A percentile compares a stretch with the other conserved stretches of the same genome.
These are phyloP conservation scores for Hiodon alosoides DNA, from an alignment of 2,113 vertebrate species.

Conservation along the genomic window DNA sequence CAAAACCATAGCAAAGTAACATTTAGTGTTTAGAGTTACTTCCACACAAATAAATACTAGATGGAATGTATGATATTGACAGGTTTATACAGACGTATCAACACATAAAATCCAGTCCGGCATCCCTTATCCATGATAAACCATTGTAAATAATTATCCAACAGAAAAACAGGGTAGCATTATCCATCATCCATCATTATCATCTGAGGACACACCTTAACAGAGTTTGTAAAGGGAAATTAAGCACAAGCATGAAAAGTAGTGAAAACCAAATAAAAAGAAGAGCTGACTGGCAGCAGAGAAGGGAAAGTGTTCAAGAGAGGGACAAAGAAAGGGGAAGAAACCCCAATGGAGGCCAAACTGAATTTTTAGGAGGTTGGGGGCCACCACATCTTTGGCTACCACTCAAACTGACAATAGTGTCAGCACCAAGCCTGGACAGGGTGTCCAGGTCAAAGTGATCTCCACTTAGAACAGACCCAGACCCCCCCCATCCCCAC, in stretches of 20 bases:
- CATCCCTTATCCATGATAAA: neutral
- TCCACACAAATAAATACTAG: too few relatives aligned
- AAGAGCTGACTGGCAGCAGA: neutral
- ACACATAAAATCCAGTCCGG: too few relatives aligned
- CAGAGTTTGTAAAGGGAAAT: conserved; percentile 19
- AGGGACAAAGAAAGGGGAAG: conserved; percentile 19
- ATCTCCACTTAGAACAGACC: conserved; percentile 54
- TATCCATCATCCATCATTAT: conserved; percentile 9
- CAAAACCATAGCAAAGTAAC: too few relatives aligned
- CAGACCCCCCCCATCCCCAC: conserved; percentile 48
- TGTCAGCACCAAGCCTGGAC: conserved; percentile 31
- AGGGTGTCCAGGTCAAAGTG: conserved; percentile 51
- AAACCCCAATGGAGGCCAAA: conserved; percentile 28
- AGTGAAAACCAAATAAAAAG: neutral
- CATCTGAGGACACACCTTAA: conserved; percentile 11
- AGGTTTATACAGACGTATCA: too few relatives aligned
- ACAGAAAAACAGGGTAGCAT: conserved; percentile 15
- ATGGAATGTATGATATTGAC: too few relatives aligned
- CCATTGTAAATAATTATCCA: neutral
- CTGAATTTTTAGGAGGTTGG: conserved; percentile 42
- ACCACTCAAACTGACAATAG: conserved; percentile 48
- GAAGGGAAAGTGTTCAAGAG: conserved; percentile 20
- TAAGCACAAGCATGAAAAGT: neutral
- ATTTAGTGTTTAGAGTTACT: too few relatives aligned
- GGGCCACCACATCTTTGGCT: conserved; percentile 41